Conservation (phyloP, 2,113 vertebrate genomes). For the Apeltes quadracus region DNA sequence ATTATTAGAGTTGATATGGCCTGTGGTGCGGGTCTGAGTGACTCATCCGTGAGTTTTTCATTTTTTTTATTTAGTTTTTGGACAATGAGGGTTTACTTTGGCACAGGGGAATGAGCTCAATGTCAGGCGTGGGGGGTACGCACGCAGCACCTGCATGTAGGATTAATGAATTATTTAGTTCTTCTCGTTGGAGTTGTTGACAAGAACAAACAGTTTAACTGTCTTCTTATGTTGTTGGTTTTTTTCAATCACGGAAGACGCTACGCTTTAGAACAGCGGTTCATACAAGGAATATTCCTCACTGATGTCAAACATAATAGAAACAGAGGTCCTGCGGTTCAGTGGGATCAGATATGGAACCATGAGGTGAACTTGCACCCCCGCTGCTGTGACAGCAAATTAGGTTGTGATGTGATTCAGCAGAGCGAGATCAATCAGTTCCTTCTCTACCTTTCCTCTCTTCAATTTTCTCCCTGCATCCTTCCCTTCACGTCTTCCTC, state of each 20-base stretch:
- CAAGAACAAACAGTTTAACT: neutral
- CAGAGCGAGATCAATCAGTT: constrained; percentile 68
- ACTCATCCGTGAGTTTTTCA: constrained; percentile 20
- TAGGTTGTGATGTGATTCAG: constrained; percentile 66
- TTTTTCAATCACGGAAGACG: neutral
- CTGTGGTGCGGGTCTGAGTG: neutral
- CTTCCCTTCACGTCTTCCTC: constrained; percentile 29
- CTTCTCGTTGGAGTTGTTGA: neutral
- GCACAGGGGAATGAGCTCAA: neutral
- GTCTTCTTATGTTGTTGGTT: neutral
- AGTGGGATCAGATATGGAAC: constrained; percentile 15
- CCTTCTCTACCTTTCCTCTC: constrained; percentile 46
- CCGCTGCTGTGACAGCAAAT: constrained; percentile 40
- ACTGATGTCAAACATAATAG: neutral
- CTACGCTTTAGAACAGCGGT: neutral
- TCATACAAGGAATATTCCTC: neutral
- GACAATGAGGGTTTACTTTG: neutral
- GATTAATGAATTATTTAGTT: neutral
- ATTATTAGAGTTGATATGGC: neutral
- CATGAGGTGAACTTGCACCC: constrained; percentile 27
- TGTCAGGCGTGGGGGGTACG: neutral
- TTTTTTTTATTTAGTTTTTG: neutral
- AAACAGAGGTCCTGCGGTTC: neutral
- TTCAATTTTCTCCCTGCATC: constrained; percentile 35
- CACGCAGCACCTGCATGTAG: neutral